Evolutionary conservation across 2,797 vertebrate genomes (phyloP), one percentile per base, ranked within the genome.

Genomic region (Phyllotis vaccarum): DNA sequence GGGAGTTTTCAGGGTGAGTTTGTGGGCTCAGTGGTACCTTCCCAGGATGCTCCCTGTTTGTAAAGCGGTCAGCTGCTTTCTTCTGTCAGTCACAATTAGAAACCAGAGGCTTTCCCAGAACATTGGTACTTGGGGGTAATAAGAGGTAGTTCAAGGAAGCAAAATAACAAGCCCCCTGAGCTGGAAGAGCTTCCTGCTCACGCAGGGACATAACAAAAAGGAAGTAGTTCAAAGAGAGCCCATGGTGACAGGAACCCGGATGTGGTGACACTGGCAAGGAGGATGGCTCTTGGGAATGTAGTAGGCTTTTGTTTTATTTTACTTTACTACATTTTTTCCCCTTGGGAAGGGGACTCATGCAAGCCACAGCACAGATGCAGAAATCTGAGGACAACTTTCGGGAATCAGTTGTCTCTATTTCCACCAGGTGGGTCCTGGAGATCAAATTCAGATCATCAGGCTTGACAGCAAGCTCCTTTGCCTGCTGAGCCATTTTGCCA

Each of bases 101-200:
- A 95, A 72, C 62, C 58, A 21, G 60, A n/a, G 3, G 3, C 6
- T 83, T 83, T 64, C 37, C 7, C 52, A 56, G 89, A 64, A 89
- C 46, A 60, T 22, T 10, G 29, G 37, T n/a, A 54, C 13, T 8
- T 43, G 22, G 27, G 62, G 72, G 43, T 64, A 49, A 52, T 17
- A 27, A 24, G 43, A 52, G 19, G 52, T 22, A 12, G 22, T 43
- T 54, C 16, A 60, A 27, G 74, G 83, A 96, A 74, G 37, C 29
- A 85, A 82, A 68, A 82, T 21, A 66, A 80, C 58, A 19, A 60
- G 49, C n/a, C 66, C 24, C 82, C 82, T 90, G 40, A 92, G 80
- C 85, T 74, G 90, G 34, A 66, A 75, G 49, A 70, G 34, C 66
- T 86, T 2, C 60, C 56, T 64, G 80, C 7, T 22, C 56, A 43